Percentiles rank a stretch among this genome's conserved stretches.
phyloP scores from a whole-genome alignment of 1,140 invertebrate genomes.

The Branchinecta lindahli region DNA sequence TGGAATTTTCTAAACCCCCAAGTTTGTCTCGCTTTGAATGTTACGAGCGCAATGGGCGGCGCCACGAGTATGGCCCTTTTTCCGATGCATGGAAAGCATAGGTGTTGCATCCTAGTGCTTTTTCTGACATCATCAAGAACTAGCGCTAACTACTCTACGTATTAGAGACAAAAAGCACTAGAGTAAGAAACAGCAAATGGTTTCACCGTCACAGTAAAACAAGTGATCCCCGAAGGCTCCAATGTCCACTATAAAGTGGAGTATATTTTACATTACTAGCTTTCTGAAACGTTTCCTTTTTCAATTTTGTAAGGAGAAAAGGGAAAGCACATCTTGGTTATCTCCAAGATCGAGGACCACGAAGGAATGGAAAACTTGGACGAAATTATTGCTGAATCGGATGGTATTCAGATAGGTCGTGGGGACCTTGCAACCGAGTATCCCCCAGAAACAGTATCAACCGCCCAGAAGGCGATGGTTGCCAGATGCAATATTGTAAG shows the following conservation, averaged over 20 bases:
- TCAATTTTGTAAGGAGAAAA: slow-evolving; percentile 46
- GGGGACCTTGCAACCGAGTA: slow-evolving; percentile 96
- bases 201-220: too few relatives aligned
- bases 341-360: slow-evolving; percentile 96
- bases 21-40: too few relatives aligned
- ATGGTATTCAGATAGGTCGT: slow-evolving; percentile 94
- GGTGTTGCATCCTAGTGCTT: too few relatives aligned
- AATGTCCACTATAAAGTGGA: background rate
- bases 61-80: too few relatives aligned
- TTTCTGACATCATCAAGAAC: too few relatives aligned
- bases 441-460: slow-evolving; percentile 94
- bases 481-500: slow-evolving; percentile 64
- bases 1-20: too few relatives aligned
- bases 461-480: slow-evolving; percentile 96
- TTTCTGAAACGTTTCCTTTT: slow-evolving; percentile 17
- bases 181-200: too few relatives aligned
- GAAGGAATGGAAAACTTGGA: slow-evolving; percentile 87
- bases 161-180: too few relatives aligned
- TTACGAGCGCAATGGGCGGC: too few relatives aligned
- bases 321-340: slow-evolving; percentile 86
- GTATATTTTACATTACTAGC: slow-evolving; percentile 6
- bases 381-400: slow-evolving; percentile 78
- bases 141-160: too few relatives aligned
- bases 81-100: too few relatives aligned
- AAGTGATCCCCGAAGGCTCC: background rate